A percentile compares a stretch with the other conserved stretches of the same genome.
These are phyloP conservation scores for Geotrupes spiniger DNA, from an alignment of 2,888 invertebrate genomes.

Conservation along the genomic window DNA sequence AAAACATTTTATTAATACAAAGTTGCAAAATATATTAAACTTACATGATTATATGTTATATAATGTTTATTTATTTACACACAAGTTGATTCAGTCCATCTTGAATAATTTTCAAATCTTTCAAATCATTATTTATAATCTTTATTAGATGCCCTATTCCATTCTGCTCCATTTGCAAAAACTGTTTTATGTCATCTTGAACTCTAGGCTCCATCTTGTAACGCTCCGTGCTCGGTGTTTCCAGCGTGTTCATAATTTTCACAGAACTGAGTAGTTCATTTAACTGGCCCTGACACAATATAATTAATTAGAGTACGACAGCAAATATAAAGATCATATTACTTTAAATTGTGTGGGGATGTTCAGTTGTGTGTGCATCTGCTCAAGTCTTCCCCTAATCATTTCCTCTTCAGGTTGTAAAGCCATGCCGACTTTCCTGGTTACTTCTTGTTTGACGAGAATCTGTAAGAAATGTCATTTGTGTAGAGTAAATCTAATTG, in stretches of 20 bases:
- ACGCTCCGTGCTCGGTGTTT: constrained; percentile 59
- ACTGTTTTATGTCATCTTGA: constrained; percentile 71
- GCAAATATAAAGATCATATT: constrained; percentile 32
- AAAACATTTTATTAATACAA: too few species aligned
- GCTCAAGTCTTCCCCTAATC: constrained; percentile 81
- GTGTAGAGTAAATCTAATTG: too few species aligned
- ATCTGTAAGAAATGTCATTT: constrained; percentile 46
- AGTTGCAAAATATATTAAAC: too few species aligned
- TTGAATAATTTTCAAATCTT: constrained; percentile 74
- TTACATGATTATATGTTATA: too few species aligned
- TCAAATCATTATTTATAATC: constrained; percentile 77
- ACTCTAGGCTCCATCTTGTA: constrained; percentile 76
- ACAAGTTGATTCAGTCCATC: constrained; percentile 69
- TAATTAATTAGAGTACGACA: constrained; percentile 1
- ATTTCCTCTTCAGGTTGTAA: constrained; percentile 89
- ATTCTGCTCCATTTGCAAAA: constrained; percentile 81
- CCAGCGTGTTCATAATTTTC: constrained; percentile 60
- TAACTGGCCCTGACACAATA: constrained; percentile 64
- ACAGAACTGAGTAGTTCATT: constrained; percentile 89
- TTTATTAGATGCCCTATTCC: constrained; percentile 84
- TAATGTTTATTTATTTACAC: constrained; percentile 14
- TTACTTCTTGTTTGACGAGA: constrained; percentile 82
- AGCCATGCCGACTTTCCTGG: constrained; percentile 83
- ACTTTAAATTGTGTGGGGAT: constrained; percentile 92
- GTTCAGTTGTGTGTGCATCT: constrained; percentile 81